phyloP scores from a whole-genome alignment of 2,888 invertebrate genomes.

The Thymelicus sylvestris region DNA sequence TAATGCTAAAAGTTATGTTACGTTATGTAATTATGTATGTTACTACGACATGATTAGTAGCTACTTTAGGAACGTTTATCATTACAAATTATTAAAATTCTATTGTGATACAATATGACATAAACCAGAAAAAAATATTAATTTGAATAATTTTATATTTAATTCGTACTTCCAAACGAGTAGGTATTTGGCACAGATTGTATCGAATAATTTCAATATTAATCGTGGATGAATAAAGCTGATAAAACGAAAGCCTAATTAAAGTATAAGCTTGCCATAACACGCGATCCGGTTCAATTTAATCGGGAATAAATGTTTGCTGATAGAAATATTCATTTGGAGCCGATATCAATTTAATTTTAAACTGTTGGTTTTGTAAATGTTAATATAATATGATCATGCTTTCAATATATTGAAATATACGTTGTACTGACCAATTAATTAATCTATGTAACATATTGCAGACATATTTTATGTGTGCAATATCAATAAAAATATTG shows the following conservation, averaged over 20 bases:
- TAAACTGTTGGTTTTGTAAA: slow-evolving; percentile 3
- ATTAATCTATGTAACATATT: slow-evolving; percentile 11
- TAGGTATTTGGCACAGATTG: background rate
- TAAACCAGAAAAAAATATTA: no score
- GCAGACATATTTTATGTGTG: background rate
- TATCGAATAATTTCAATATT: slow-evolving; percentile 12
- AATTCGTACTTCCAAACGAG: background rate
- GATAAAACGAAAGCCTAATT: slow-evolving; percentile 8
- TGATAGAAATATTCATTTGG: slow-evolving; percentile 18
- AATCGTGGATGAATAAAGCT: slow-evolving; percentile 11
- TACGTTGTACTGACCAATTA: background rate
- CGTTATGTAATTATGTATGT: no score
- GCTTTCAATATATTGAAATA: no score
- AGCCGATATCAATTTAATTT: slow-evolving; percentile 18
- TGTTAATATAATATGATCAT: no score
- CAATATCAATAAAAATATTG: no score
- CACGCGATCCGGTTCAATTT: slow-evolving; percentile 12
- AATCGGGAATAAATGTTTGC: slow-evolving; percentile 12
- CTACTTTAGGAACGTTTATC: no score
- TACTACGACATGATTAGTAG: no score
- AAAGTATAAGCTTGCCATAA: slow-evolving; percentile 14
- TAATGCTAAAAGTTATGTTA: no score
- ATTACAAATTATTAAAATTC: no score
- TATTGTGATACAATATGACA: no score
- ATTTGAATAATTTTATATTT: background rate